Evolutionary conservation across 2,888 invertebrate species (phyloP).

Genomic region (Ophion obscuratus): DNA sequence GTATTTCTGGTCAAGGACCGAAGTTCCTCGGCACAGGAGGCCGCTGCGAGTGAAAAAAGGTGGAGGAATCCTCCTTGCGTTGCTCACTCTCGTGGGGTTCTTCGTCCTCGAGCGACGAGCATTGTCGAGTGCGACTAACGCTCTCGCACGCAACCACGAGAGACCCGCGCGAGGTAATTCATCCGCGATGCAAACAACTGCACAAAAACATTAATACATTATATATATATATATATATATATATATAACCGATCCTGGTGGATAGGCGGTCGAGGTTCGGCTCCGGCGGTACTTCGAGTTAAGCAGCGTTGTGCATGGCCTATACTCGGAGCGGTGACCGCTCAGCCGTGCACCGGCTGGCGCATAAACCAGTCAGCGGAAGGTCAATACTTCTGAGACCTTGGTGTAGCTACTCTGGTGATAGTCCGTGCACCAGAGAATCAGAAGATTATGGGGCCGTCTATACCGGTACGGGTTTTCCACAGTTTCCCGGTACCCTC

Average conservation of each 20-base stretch:
- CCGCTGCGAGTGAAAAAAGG: constrained; percentile 41
- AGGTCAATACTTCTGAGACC: too few relatives aligned
- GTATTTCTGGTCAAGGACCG: constrained; percentile 78
- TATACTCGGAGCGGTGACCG: too few relatives aligned
- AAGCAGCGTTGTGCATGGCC: too few relatives aligned
- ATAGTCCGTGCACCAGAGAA: background rate
- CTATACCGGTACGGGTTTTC: too few relatives aligned
- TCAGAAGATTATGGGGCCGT: background rate
- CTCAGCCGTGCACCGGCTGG: too few relatives aligned
- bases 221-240: background rate
- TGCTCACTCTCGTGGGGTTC: constrained; percentile 60
- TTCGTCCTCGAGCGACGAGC: constrained; percentile 59
- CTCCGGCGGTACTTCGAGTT: too few relatives aligned
- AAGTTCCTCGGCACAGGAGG: constrained; percentile 75
- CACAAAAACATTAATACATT: background rate
- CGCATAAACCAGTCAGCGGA: too few relatives aligned
- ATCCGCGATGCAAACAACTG: constrained; percentile 2
- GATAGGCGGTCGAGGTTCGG: too few relatives aligned
- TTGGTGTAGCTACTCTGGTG: background rate
- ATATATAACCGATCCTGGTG: background rate
- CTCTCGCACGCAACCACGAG: constrained; percentile 9
- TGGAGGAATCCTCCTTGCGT: constrained; percentile 66
- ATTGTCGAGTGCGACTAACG: constrained; percentile 45
- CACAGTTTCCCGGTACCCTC: too few relatives aligned
- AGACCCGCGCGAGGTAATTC: background rate